phyloP scores from a whole-genome alignment of 1,140 invertebrate genomes.

The Lerema accius region DNA sequence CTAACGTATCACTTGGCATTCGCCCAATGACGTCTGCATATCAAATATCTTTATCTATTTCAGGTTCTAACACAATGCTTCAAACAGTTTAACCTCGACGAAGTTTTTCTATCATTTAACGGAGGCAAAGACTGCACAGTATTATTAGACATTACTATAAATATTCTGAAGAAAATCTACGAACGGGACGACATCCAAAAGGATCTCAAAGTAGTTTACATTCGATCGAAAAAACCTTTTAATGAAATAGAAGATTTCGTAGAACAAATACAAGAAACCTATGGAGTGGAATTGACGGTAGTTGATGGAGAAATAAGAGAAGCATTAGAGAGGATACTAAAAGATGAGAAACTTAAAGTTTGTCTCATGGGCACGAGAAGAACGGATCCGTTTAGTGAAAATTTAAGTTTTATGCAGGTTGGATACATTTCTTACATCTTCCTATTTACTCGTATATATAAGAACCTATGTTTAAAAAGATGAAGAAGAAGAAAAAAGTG shows the following conservation, averaged over 20 bases:
- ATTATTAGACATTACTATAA: slow-evolving; percentile 90
- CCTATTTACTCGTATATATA: no score
- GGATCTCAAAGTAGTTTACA: slow-evolving; percentile 88
- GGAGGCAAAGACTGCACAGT: slow-evolving; percentile 99
- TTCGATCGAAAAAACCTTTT: slow-evolving; percentile 90
- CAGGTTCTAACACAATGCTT: slow-evolving; percentile 81
- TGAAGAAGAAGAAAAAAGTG: background rate
- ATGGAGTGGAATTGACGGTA: slow-evolving; percentile 88
- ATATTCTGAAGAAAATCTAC: slow-evolving; percentile 84
- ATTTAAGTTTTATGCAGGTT: slow-evolving; percentile 88
- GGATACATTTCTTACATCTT: slow-evolving; percentile 32
- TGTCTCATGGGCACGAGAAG: slow-evolving; percentile 94
- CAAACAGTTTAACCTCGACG: slow-evolving; percentile 84
- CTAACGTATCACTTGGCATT: no score
- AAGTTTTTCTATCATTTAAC: slow-evolving; percentile 96
- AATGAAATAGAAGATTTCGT: slow-evolving; percentile 94
- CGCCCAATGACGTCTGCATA: background rate
- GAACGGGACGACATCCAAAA: slow-evolving; percentile 56
- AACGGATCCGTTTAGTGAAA: slow-evolving; percentile 90
- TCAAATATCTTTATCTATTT: slow-evolving; percentile 34
- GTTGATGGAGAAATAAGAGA: slow-evolving; percentile 88
- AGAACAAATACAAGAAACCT: slow-evolving; percentile 86
- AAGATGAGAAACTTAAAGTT: slow-evolving; percentile 88
- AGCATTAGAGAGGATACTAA: slow-evolving; percentile 85
- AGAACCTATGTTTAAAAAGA: no score